Base-by-base conservation (phyloP, 2,888 invertebrate genomes). In the Disparrhopalites patrizii region DNA sequence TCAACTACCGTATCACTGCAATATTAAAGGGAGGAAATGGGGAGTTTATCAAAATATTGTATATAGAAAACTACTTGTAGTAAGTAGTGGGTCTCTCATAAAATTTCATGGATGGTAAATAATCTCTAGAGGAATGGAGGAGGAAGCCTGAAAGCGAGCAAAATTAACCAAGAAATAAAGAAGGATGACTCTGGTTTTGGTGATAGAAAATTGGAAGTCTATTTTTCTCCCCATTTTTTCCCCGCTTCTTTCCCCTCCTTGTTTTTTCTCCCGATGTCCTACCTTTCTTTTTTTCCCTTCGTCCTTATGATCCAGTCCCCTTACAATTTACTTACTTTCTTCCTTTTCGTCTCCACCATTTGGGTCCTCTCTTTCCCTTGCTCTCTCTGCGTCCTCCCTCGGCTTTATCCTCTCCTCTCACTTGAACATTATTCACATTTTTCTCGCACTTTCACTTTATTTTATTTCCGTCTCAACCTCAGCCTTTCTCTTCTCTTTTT, bases 31-130 rank as follows among this genome's bases (percentile, higher is more conserved):
- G 33, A 55, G 18, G 2, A 55, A 8, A 28, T 10, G 58, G 33
- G 25, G 28, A 51, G 51, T 61, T 61, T 50, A 61, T 61, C 61
- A 61, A 61, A 61, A 61, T 61, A 52, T 36, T n/a, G 30, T 61
- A n/a, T 50, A 52, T 13, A 18, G 31, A 27, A 15, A 50, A 5
- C 30, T 15, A 36, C 43, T 25, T 20, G 30, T 33, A 20, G 52
- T 47, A 23, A 47, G 47, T 50, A 50, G 51, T 61, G 50, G 38
- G 36, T 33, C 51, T 31, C 20, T 58, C 25, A 47, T 61, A 51
- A 61, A 52, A 61, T 61, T 61, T 61, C 51, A 61, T 61, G 61
- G 61, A 51, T 61, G 52, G 61, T 33, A 61, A 61, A 47, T 61
- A 61, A 61, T 61, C 61, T 61, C 61, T n/a, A 23, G 61, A 38